Base-by-base conservation (phyloP, 2,797 vertebrate species). In the Cetoscarus ocellatus region DNA sequence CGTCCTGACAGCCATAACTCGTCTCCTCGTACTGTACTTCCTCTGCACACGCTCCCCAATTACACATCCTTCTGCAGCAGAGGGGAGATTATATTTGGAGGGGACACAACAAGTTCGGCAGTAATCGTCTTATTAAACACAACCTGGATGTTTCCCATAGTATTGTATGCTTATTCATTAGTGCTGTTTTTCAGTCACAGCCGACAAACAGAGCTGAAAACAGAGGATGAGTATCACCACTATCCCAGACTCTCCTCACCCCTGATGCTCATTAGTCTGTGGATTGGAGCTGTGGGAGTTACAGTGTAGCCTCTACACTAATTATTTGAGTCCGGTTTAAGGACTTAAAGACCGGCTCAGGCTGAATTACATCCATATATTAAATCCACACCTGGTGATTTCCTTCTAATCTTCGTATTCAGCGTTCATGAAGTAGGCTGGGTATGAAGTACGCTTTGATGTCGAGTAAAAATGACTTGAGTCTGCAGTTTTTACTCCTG, bases 181-280 rank as follows among this genome's bases (percentile, higher is more conserved):
- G 54, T 47, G 59, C 44, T 49, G 68, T 65, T 70, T 74, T 74
- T 68, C 50, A 48, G 54, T 64, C 42, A 65, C 42, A 72, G 10
- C 61, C 47, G 73, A 42, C 10, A 73, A 56, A 67, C 50, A 42
- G 40, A 58, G 49, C 75, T 60, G 59, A 63, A 75, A 55, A 77
- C 58, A 59, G 63, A 67, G 43, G 60, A 73, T 38, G 43, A 70
- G 40, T 67, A 65, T 71, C 53, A 38, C 45, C 42, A 50, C 60
- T 15, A 68, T 75, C 39, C 50, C 60, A 71, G 65, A 48, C 34
- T 67, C 53, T 69, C 39, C 36, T 52, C 14, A 62, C 60, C 61
- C 35, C 45, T 57, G 69, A 27, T 52, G 51, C 80, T 82, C 67
- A 85, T 90, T 86, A 77, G 55, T 64, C 75, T 80, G 63, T 73